Evolutionary conservation across 1,140 invertebrate genomes (phyloP), one percentile per base, ranked within the genome.

Genomic region (Eueides isabella): DNA sequence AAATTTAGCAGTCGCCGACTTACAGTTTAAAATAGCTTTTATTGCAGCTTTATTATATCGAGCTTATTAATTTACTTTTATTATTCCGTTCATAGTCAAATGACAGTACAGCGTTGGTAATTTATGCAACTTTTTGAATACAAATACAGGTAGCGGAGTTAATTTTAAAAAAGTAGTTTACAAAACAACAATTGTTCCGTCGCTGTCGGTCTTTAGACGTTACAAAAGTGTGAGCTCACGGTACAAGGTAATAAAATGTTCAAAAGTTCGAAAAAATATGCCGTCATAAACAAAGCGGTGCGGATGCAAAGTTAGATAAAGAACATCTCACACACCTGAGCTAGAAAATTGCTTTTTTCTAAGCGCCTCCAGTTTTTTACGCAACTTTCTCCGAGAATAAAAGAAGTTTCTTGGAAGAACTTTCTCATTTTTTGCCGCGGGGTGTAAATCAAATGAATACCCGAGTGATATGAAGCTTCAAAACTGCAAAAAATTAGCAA

Each of bases 341-440:
- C 90, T 93, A 92, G 91, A 85, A 93, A 92, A 93, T 93, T 93
- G 91, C 90, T 92, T 93, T 93, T 92, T 93, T 93, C 89, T 91
- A 90, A 92, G 88, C 90, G 87, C 87, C 89, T 89, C 85, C 86
- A 91, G 85, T 91, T 92, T 91, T 92, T 92, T 93, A 93, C 91
- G 85, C 85, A 93, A 93, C 91, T 93, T 93, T 93, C 91, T 90
- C 89, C 82, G 78, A 82, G 86, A 89, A 93, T 91, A 92, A 92
- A 91, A 92, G 91, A 93, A 93, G 91, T 93, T 93, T 90, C 86
- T 79, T 80, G 76, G 85, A 85, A 89, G 84, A 90, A 89, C 90
- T 91, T 93, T 93, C 88, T 81, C 85, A 81, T 89, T 91, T 90
- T 85, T 89, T 82, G 78, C 77, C 78, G 82, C 48, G 67, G 71